These are phyloP conservation scores for Avahi laniger DNA, from an alignment of 2,797 vertebrate genomes.

Conservation along the genomic window DNA sequence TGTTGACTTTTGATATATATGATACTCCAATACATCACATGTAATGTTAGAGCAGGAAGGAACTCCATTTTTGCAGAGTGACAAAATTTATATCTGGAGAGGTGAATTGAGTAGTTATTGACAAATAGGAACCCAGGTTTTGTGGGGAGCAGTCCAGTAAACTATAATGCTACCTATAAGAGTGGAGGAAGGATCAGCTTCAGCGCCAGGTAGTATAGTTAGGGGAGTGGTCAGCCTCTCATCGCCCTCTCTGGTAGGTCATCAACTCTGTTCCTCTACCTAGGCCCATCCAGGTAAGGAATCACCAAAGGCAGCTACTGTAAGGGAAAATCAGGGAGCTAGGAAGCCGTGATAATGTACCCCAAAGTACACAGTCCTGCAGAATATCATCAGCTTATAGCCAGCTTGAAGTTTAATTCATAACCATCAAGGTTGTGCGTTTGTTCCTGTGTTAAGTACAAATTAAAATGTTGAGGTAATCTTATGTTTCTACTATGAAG, in stretches of 20 bases:
- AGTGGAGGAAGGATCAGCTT: neutral
- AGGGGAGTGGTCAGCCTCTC: neutral
- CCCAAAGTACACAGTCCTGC: neutral
- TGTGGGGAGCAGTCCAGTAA: neutral
- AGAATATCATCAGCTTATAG: neutral
- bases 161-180: neutral
- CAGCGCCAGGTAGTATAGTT: neutral
- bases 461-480: neutral
- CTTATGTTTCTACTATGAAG: neutral
- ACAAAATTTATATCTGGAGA: neutral
- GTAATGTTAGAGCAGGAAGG: neutral
- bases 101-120: neutral
- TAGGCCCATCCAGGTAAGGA: neutral
- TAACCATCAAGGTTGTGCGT: neutral
- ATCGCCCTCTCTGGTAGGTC: neutral
- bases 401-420: neutral
- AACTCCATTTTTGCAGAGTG: neutral
- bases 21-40: neutral
- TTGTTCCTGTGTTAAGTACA: neutral
- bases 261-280: neutral
- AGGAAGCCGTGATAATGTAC: neutral
- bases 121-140: neutral
- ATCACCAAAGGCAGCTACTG: neutral
- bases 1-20: neutral
- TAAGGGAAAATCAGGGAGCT: neutral